These are phyloP conservation scores for Blera fallax DNA, from an alignment of 2,888 invertebrate genomes.

Conservation along the genomic window DNA sequence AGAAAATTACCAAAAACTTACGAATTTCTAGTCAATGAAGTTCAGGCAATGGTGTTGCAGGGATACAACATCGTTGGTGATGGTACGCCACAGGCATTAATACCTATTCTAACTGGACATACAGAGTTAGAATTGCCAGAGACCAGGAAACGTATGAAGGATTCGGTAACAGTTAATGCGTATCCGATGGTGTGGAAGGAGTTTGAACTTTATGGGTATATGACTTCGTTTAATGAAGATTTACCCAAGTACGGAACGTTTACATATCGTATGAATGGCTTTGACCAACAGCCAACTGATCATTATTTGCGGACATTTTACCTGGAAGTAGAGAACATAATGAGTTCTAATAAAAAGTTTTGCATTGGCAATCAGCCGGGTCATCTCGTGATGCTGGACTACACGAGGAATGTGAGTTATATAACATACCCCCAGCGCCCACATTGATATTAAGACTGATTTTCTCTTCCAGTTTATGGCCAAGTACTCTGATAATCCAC, in stretches of 20 bases:
- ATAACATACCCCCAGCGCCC: too few relatives aligned
- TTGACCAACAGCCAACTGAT: slow-evolving; percentile 91
- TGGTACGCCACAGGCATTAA: slow-evolving; percentile 92
- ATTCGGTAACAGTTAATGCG: slow-evolving; percentile 86
- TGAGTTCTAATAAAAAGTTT: slow-evolving; percentile 83
- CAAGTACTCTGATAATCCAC: slow-evolving; percentile 86
- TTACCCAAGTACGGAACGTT: slow-evolving; percentile 92
- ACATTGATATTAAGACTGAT: too few relatives aligned
- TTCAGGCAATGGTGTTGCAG: slow-evolving; percentile 86
- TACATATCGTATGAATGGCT: slow-evolving; percentile 94
- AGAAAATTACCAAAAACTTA: slow-evolving; percentile 90
- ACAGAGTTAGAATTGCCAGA: slow-evolving; percentile 94
- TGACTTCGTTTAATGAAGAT: slow-evolving; percentile 94
- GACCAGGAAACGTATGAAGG: slow-evolving; percentile 87
- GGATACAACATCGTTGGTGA: slow-evolving; percentile 94
- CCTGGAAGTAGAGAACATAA: slow-evolving; percentile 85
- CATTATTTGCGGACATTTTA: slow-evolving; percentile 94
- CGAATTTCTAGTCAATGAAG: slow-evolving; percentile 85
- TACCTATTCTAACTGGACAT: slow-evolving; percentile 93
- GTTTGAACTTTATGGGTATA: slow-evolving; percentile 87
- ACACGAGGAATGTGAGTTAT: slow-evolving; percentile 85
- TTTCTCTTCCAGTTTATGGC: slow-evolving; percentile 82
- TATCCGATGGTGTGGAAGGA: slow-evolving; percentile 95
- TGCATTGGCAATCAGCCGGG: slow-evolving; percentile 89
- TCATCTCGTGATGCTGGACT: slow-evolving; percentile 86